Evolutionary conservation across 2,797 vertebrate genomes (phyloP).

Genomic region (Scomberomorus guttatus): DNA sequence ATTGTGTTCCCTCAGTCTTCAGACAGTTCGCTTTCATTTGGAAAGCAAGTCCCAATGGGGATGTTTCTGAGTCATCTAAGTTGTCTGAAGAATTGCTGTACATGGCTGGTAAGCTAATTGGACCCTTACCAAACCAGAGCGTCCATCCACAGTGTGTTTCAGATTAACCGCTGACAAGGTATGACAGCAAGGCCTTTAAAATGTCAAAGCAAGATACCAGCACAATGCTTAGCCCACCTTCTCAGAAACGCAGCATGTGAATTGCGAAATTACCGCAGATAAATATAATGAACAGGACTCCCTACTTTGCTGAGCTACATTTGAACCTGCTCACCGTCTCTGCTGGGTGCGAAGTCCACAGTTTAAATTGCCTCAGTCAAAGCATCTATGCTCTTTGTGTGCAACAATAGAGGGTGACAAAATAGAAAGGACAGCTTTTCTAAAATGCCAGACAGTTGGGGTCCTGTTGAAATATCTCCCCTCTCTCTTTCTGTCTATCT

Average conservation of each 20-base stretch:
- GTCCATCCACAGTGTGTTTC: conserved; percentile 54
- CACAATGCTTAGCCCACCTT: conserved; percentile 51
- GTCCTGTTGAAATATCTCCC: conserved; percentile 76
- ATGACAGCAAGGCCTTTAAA: conserved; percentile 73
- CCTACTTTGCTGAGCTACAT: conserved; percentile 40
- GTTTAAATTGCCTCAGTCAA: conserved; percentile 69
- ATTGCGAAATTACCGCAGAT: conserved; percentile 68
- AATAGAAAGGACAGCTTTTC: conserved; percentile 79
- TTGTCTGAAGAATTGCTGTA: conserved; percentile 71
- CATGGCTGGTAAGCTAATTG: conserved; percentile 76
- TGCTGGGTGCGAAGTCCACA: conserved; percentile 60
- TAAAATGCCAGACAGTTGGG: conserved; percentile 83
- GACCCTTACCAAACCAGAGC: conserved; percentile 61
- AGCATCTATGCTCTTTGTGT: conserved; percentile 72
- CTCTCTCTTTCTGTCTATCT: conserved; percentile 70
- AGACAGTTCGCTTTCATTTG: conserved; percentile 61
- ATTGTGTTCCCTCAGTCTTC: conserved; percentile 27
- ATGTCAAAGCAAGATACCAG: conserved; percentile 70
- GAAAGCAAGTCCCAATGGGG: conserved; percentile 62
- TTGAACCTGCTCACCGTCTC: conserved; percentile 44
- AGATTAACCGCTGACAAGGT: conserved; percentile 67
- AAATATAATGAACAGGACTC: conserved; percentile 70
- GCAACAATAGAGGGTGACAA: conserved; percentile 77
- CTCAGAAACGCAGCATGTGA: conserved; percentile 54
- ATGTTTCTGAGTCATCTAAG: conserved; percentile 66